Evolutionary conservation across 92 coral and sea anemone species (phyloP).

Genomic region (Phymanthus crucifer): DNA sequence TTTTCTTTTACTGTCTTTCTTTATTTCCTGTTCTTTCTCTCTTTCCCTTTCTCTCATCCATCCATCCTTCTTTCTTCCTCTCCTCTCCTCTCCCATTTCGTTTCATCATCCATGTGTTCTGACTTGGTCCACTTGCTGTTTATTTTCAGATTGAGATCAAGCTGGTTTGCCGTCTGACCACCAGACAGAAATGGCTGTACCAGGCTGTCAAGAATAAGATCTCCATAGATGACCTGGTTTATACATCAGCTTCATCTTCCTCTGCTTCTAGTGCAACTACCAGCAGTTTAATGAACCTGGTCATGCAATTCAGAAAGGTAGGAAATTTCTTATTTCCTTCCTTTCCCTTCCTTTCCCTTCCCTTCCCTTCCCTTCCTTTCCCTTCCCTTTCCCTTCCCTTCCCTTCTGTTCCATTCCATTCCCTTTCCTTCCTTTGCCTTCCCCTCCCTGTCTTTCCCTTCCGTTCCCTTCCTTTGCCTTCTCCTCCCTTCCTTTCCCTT

Average conservation of each 20-base stretch:
- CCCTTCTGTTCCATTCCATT: too few species aligned
- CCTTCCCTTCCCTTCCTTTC: not conserved
- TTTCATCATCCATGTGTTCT: too few species aligned
- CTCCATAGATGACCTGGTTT: slow-evolving; percentile 95
- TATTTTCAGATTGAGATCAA: slow-evolving; percentile 86
- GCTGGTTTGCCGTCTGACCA: slow-evolving; percentile 89
- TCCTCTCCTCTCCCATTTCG: too few species aligned
- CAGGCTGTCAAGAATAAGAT: slow-evolving; percentile 95
- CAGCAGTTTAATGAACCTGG: slow-evolving; percentile 93
- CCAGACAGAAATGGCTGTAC: slow-evolving; percentile 92
- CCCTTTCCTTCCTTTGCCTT: too few species aligned
- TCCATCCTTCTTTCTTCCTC: not conserved
- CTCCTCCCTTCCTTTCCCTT: too few species aligned
- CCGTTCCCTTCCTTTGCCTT: not conserved
- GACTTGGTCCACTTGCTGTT: not conserved
- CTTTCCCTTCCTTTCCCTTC: not conserved
- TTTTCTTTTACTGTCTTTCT: not conserved
- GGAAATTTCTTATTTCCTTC: not conserved
- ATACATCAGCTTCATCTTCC: slow-evolving; percentile 84
- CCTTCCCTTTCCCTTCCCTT: too few species aligned
- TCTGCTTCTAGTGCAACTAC: slow-evolving; percentile 87
- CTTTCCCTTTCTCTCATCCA: not conserved
- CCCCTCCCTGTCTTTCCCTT: too few species aligned
- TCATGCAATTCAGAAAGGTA: slow-evolving; percentile 99
- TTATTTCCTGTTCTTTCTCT: not conserved